phyloP scores from a whole-genome alignment of 2,113 vertebrate genomes.

The Apeltes quadracus region DNA sequence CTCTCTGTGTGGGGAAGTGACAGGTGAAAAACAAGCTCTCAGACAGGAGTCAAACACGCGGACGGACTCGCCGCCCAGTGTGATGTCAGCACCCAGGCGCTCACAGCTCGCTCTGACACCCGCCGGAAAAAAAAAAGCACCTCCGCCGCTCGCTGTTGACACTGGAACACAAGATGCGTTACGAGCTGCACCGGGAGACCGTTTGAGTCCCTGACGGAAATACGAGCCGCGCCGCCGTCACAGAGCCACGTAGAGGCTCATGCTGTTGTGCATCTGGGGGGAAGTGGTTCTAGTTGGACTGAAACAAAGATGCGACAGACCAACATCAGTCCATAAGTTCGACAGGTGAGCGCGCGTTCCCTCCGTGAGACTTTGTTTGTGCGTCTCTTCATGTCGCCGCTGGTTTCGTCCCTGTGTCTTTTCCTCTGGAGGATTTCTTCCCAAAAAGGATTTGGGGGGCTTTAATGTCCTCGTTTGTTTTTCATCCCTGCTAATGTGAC shows the following conservation, averaged over 20 bases:
- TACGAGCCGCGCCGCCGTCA: no score
- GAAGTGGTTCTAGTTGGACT: no score
- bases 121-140: slow-evolving; percentile 39
- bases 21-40: slow-evolving; percentile 64
- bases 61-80: slow-evolving; percentile 46
- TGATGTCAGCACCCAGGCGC: slow-evolving; percentile 65
- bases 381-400: no score
- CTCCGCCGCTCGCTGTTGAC: slow-evolving; percentile 62
- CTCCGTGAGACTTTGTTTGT: no score
- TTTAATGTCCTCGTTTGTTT: slow-evolving; percentile 27
- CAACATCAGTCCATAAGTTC: no score
- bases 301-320: no score
- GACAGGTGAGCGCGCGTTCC: no score
- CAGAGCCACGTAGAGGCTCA: no score
- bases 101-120: slow-evolving; percentile 62
- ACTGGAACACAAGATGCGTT: slow-evolving; percentile 48
- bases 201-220: slow-evolving; percentile 9
- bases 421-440: slow-evolving; percentile 42
- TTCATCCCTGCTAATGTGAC: neutral
- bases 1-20: slow-evolving; percentile 56
- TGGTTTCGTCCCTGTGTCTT: slow-evolving; percentile 19
- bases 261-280: no score
- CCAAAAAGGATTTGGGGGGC: slow-evolving; percentile 62
- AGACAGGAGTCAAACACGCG: slow-evolving; percentile 59
- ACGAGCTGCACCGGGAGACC: slow-evolving; percentile 4